Conservation (phyloP, 2,888 invertebrate species). For the Drosophila melanocephala region DNA sequence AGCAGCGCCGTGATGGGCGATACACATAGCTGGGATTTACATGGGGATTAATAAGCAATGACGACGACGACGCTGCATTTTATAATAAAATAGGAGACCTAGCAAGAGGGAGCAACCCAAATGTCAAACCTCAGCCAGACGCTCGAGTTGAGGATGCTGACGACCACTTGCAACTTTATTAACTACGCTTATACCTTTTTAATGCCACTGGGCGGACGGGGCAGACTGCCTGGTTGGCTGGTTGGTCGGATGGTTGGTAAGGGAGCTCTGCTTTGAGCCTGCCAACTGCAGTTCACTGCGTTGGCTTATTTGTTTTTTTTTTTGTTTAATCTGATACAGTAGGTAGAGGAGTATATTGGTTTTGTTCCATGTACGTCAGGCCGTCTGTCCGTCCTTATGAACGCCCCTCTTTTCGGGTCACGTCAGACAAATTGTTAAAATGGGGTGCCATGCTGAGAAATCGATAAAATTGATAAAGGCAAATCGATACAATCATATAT, state of each 20-base stretch:
- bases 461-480: too few species aligned
- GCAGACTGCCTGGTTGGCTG: not conserved
- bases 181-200: conserved; percentile 66
- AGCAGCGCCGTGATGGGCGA: conserved; percentile 5
- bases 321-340: not conserved
- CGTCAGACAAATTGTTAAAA: not conserved
- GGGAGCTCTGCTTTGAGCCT: conserved; percentile 1
- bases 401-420: not conserved
- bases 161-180: conserved; percentile 75
- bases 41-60: conserved; percentile 70
- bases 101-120: conserved; percentile 25
- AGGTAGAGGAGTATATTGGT: not conserved
- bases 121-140: conserved; percentile 42
- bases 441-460: not conserved
- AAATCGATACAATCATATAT: too few species aligned
- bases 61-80: conserved; percentile 49
- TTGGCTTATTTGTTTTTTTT: conserved; percentile 63
- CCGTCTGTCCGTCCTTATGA: not conserved
- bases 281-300: conserved; percentile 44
- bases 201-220: conserved; percentile 40
- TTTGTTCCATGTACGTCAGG: not conserved
- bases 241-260: not conserved
- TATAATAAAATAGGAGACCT: conserved; percentile 48
- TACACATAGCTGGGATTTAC: conserved; percentile 51
- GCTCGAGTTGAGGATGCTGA: conserved; percentile 39